Percentiles rank a stretch among this genome's conserved stretches.
Evolutionary conservation across 1,140 invertebrate species (phyloP).

Genomic region (Anoplophora glabripennis): DNA sequence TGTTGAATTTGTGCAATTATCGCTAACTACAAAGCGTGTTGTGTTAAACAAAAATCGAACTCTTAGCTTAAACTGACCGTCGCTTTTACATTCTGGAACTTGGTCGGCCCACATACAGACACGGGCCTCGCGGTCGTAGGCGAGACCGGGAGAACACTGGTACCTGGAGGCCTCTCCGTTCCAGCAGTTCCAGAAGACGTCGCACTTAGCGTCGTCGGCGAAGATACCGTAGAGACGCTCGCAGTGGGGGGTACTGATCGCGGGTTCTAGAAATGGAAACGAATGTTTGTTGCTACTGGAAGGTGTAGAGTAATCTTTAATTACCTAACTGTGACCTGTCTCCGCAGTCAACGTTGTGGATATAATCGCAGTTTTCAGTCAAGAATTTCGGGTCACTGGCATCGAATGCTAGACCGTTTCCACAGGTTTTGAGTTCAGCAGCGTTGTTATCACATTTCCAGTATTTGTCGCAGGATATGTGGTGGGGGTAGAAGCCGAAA

Average conservation of each 20-base stretch:
- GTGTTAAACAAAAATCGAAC: background rate
- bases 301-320: slow-evolving; percentile 23
- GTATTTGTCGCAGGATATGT: slow-evolving; percentile 88
- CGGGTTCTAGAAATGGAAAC: slow-evolving; percentile 63
- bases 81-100: slow-evolving; percentile 84
- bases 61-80: slow-evolving; percentile 58
- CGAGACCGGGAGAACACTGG: slow-evolving; percentile 89
- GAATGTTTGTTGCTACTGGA: background rate
- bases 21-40: no score
- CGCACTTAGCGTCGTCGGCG: slow-evolving; percentile 82
- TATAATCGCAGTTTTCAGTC: slow-evolving; percentile 92
- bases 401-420: slow-evolving; percentile 91
- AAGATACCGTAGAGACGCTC: slow-evolving; percentile 88
- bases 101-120: slow-evolving; percentile 95
- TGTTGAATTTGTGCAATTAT: no score
- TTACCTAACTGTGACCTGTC: slow-evolving; percentile 79
- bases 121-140: slow-evolving; percentile 86
- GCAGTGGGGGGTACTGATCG: slow-evolving; percentile 83
- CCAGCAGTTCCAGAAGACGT: slow-evolving; percentile 96
- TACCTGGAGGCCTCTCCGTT: slow-evolving; percentile 90
- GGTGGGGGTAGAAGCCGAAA: slow-evolving; percentile 91
- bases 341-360: slow-evolving; percentile 93
- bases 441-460: slow-evolving; percentile 91
- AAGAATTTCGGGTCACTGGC: slow-evolving; percentile 83
- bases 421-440: slow-evolving; percentile 87